Percentiles rank a stretch among this genome's conserved stretches.
Evolutionary conservation across 2,113 vertebrate genomes (phyloP).

Genomic region (Megaceryle maxima): DNA sequence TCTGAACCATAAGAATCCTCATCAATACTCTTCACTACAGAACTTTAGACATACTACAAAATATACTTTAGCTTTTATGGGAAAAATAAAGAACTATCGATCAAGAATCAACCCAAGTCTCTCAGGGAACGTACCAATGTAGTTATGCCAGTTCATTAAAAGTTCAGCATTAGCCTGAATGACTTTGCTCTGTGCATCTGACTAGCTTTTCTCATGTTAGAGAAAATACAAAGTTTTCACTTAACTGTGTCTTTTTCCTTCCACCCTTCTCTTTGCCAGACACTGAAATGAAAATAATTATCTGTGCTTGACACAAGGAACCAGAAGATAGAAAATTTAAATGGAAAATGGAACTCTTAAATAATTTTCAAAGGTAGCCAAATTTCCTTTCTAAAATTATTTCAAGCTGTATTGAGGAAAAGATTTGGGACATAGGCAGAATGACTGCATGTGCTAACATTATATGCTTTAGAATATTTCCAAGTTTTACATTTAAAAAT

Average conservation of each 20-base stretch:
- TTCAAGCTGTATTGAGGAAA: background rate
- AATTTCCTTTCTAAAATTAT: background rate
- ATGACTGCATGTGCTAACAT: background rate
- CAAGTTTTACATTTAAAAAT: background rate
- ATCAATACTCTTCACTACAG: background rate
- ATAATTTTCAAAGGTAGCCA: background rate
- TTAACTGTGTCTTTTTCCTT: background rate
- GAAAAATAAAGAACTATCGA: background rate
- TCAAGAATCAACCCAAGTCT: background rate
- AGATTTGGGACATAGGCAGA: background rate
- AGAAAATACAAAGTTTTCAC: background rate
- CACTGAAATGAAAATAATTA: constrained; percentile 30
- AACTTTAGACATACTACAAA: background rate
- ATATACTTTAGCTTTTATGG: background rate
- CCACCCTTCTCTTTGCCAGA: background rate
- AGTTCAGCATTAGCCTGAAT: background rate
- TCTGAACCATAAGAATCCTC: background rate
- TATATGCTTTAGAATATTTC: background rate
- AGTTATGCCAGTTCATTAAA: background rate
- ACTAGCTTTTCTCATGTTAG: background rate
- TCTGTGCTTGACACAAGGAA: constrained; percentile 3
- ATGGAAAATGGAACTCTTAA: background rate
- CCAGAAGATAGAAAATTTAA: background rate
- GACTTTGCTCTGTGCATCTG: background rate
- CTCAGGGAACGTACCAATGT: background rate